Conservation (phyloP, 2,797 vertebrate genomes). For the Synaphobranchus kaupii region DNA sequence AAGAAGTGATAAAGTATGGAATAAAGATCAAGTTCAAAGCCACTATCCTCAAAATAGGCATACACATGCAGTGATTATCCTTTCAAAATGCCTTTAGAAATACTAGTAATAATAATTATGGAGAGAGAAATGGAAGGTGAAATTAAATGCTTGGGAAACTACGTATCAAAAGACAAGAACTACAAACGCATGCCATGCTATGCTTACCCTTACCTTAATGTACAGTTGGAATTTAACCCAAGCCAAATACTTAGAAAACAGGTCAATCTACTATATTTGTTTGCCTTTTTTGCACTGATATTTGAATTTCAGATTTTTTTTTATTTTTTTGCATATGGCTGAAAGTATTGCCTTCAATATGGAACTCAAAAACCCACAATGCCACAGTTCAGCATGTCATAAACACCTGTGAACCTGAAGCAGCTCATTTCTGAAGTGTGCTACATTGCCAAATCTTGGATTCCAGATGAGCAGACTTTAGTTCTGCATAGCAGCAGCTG, state of each 20-base stretch:
- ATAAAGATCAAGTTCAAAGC: background rate
- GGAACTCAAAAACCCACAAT: background rate
- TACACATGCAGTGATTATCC: background rate
- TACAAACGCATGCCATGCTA: conserved; percentile 42
- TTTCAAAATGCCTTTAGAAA: background rate
- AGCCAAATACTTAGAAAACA: conserved; percentile 50
- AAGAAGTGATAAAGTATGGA: background rate
- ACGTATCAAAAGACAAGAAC: background rate
- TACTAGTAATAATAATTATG: background rate
- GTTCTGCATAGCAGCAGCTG: background rate
- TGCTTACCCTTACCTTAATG: conserved; percentile 51
- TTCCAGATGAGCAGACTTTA: background rate
- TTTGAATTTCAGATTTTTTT: background rate
- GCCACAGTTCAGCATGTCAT: background rate
- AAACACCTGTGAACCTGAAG: background rate
- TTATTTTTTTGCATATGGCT: background rate
- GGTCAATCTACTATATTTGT: conserved; percentile 45
- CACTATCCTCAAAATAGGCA: background rate
- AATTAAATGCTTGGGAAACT: conserved; percentile 19
- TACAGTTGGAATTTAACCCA: conserved; percentile 63
- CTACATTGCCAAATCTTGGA: background rate
- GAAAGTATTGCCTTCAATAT: background rate
- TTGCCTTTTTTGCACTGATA: conserved; percentile 19
- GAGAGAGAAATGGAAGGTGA: background rate
- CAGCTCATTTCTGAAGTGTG: background rate